These are phyloP conservation scores for Sarcoramphus papa DNA, from an alignment of 2,797 vertebrate species.

Conservation along the genomic window DNA sequence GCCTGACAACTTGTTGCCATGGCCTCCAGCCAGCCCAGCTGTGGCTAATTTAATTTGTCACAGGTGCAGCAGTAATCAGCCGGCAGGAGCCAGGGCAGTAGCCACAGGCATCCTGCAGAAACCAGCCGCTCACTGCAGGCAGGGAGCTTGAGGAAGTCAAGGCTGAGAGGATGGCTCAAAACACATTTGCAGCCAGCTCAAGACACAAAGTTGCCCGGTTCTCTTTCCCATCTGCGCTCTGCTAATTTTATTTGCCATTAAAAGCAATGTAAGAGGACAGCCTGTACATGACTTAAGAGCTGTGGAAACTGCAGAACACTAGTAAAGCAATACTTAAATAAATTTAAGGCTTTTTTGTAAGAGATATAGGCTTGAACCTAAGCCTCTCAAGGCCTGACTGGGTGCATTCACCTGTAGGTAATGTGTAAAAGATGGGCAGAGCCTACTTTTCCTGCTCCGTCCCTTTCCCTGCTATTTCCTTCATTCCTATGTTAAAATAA, in stretches of 20 bases:
- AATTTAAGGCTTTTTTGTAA: not conserved
- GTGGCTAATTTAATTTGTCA: not conserved
- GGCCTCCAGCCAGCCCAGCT: not conserved
- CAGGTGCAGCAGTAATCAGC: not conserved
- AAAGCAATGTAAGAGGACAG: not conserved
- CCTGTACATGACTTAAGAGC: not conserved
- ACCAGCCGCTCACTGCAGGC: not conserved
- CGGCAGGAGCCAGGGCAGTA: not conserved
- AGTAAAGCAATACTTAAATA: not conserved
- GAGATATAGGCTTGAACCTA: not conserved
- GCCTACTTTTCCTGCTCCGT: not conserved
- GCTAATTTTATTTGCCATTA: not conserved
- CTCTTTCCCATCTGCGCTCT: not conserved
- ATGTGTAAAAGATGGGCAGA: not conserved
- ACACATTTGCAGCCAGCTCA: not conserved
- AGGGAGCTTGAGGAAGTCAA: not conserved
- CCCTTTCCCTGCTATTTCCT: not conserved
- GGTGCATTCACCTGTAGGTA: not conserved
- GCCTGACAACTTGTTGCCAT: not conserved
- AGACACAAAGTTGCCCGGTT: not conserved
- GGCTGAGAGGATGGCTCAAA: not conserved
- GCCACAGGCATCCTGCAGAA: not conserved
- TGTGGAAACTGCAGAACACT: not conserved
- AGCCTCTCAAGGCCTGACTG: not conserved
- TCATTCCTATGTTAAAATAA: not conserved